Evolutionary conservation across 2,888 invertebrate genomes (phyloP), one percentile per base, ranked within the genome.

Genomic region (Dione juno): DNA sequence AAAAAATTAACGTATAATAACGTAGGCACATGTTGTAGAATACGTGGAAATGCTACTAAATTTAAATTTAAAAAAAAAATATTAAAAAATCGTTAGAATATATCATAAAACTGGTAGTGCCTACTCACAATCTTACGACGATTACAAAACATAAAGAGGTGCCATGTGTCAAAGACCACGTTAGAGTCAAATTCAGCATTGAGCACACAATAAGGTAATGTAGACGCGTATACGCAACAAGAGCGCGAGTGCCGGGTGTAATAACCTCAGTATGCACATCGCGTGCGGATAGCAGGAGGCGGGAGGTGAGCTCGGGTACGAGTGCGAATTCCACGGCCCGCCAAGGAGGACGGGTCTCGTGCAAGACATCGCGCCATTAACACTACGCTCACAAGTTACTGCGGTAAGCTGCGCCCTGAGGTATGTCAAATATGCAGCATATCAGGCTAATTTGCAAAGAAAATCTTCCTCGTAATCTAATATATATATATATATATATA

Each of bases 221-320:
- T 73, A 75, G 75, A 71, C 71, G 71, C 71, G 54, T 66, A 69
- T 69, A 71, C 73, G 69, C 69, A 64, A 73, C 78, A 83, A 81
- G 81, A 85, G 83, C 80, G 80, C 81, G 84, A 77, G 79, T 80
- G 78, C 74, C 67, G 86, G 82, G 90, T 84, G 88, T 88, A 90
- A 86, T 89, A 89, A 90, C 90, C 90, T 85, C 87, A 74, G 79
- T 79, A 77, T 79, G 80, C 81, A 76, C 75, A 76, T 76, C 79
- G 81, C 81, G 80, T 79, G 81, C 79, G 79, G 67, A 75, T 74
- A 61, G 61, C 48, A 52, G 75, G 68, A 61, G 66, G 70, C 69
- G 59, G 74, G 69, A 59, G 63, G 70, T 48, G 72, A 72, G 75
- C 70, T 70, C 70, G 70, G 75, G 75, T 74, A 69, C 69, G 75